Evolutionary conservation across 2,113 vertebrate species (phyloP).

Genomic region (Oreochromis niloticus): DNA sequence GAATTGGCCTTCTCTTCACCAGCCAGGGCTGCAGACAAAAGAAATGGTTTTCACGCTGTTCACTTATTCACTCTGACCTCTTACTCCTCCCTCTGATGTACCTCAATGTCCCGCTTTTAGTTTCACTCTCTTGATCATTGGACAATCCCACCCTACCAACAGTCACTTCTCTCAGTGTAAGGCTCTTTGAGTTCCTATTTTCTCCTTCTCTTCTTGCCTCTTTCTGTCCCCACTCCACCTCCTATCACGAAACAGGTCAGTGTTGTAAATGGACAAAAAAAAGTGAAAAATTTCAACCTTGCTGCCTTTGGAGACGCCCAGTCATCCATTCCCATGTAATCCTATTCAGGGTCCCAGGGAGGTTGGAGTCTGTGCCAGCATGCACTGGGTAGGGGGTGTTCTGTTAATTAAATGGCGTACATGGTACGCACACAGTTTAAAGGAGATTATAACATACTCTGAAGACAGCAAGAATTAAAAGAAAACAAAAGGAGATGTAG

Average conservation of each 20-base stretch:
- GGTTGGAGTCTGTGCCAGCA: slow-evolving; percentile 27
- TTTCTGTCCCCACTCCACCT: background rate
- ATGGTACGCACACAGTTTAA: background rate
- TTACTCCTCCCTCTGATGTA: slow-evolving; percentile 38
- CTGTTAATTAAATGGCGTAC: slow-evolving; percentile 10
- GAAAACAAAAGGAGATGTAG: background rate
- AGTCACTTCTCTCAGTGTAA: background rate
- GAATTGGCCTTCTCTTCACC: slow-evolving; percentile 42
- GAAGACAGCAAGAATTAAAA: background rate
- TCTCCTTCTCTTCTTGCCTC: background rate
- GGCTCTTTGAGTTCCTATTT: background rate
- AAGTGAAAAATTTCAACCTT: background rate
- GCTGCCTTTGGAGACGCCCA: slow-evolving; percentile 26
- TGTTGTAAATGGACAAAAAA: slow-evolving; percentile 3
- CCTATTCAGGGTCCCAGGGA: slow-evolving; percentile 23
- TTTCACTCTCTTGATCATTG: slow-evolving; percentile 17
- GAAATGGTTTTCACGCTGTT: slow-evolving; percentile 39
- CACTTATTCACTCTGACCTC: slow-evolving; percentile 45
- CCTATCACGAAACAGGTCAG: background rate
- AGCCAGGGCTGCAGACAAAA: slow-evolving; percentile 48
- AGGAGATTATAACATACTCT: background rate
- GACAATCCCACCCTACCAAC: slow-evolving; percentile 17
- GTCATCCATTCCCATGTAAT: slow-evolving; percentile 47
- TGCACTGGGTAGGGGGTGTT: background rate
- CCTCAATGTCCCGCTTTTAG: slow-evolving; percentile 36